Evolutionary conservation across 1,140 invertebrate species (phyloP).

Genomic region (Drosophila pectinifera): DNA sequence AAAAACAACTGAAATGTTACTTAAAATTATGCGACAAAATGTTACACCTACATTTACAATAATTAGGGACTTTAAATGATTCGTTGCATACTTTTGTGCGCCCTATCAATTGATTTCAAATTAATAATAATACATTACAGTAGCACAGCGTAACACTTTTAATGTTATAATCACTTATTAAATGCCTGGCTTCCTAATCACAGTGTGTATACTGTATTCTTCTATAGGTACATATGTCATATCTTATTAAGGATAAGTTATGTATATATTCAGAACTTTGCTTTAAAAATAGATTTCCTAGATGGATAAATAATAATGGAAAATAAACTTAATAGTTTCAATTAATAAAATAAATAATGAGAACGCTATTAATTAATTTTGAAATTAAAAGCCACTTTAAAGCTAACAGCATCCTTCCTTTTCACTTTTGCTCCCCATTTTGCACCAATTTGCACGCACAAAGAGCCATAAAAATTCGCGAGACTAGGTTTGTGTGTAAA

Average conservation of each 20-base stretch:
- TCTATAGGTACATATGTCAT: background rate
- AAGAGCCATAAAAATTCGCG: conserved; percentile 40
- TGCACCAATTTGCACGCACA: conserved; percentile 70
- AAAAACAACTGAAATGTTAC: background rate
- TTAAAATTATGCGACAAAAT: background rate
- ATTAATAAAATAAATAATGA: background rate
- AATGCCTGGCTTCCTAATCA: background rate
- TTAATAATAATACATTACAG: background rate
- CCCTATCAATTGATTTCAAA: background rate
- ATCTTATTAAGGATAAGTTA: background rate
- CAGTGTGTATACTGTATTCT: too few species aligned
- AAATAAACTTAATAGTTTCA: too few species aligned
- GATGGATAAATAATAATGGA: too few species aligned
- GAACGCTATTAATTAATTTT: background rate
- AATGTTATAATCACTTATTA: background rate
- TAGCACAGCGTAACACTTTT: rapidly evolving
- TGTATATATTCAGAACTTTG: background rate
- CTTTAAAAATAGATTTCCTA: too few species aligned
- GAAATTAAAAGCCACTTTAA: too few species aligned
- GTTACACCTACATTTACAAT: too few species aligned
- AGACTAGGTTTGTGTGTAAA: conserved; percentile 38
- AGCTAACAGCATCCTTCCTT: conserved; percentile 1
- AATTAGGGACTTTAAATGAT: too few species aligned
- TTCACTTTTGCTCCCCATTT: conserved; percentile 22
- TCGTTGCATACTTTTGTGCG: background rate